Conservation (phyloP, 1,140 invertebrate species). For the Neuroterus valhalla region DNA sequence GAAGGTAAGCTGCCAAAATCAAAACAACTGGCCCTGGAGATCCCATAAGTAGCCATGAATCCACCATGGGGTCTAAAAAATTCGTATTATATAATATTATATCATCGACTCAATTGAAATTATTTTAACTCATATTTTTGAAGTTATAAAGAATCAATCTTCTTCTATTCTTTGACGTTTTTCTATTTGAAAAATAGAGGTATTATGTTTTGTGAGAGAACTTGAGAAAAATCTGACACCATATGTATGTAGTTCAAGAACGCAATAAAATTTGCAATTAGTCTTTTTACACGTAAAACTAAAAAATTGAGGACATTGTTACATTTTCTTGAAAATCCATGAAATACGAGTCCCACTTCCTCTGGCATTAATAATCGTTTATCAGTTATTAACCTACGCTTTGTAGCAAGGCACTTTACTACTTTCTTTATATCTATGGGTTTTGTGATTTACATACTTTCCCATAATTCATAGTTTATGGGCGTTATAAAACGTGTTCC, state of each 20-base stretch:
- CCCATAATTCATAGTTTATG: neutral
- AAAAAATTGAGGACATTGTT: slow-evolving; percentile 12
- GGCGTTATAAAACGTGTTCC: no score
- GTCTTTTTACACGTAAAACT: neutral
- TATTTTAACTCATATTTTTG: no score
- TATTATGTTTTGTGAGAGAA: no score
- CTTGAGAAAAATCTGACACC: neutral
- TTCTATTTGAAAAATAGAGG: no score
- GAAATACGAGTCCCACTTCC: slow-evolving; percentile 22
- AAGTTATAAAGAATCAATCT: no score
- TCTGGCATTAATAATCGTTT: neutral
- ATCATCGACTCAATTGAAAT: no score
- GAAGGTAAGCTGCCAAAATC: slow-evolving; percentile 79
- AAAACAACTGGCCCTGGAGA: slow-evolving; percentile 80
- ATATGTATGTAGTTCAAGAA: neutral
- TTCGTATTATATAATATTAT: slow-evolving; percentile 2
- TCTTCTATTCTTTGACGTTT: no score
- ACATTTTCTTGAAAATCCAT: neutral
- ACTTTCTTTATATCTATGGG: slow-evolving; percentile 3
- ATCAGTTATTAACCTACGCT: neutral
- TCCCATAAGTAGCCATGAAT: slow-evolving; percentile 85
- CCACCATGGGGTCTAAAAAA: slow-evolving; percentile 76
- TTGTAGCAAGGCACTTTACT: neutral
- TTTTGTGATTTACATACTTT: slow-evolving; percentile 25
- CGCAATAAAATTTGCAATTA: neutral